A percentile compares a stretch with the other conserved stretches of the same genome.
phyloP scores from a whole-genome alignment of 2,888 invertebrate species.

The Brachyptera putata region DNA sequence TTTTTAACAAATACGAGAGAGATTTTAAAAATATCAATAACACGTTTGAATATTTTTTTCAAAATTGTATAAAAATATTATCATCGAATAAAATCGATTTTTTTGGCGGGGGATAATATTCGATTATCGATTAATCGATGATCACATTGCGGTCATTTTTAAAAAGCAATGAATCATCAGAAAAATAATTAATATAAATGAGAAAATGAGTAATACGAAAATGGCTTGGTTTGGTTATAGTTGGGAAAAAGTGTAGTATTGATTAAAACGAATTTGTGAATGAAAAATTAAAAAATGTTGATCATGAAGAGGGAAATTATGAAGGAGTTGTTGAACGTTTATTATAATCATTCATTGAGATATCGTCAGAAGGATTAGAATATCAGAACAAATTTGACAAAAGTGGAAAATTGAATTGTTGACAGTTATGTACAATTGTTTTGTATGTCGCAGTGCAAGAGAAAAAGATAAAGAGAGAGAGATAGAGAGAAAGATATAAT shows the following conservation, averaged over 20 bases:
- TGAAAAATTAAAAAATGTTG: too few relatives aligned
- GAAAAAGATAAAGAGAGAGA: neutral
- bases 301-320: too few relatives aligned
- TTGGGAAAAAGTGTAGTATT: neutral
- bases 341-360: too few relatives aligned
- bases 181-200: conserved; percentile 3
- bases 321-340: too few relatives aligned
- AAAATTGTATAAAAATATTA: too few relatives aligned
- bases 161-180: conserved; percentile 3
- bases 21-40: too few relatives aligned
- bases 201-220: conserved; percentile 11
- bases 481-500: neutral
- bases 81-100: too few relatives aligned
- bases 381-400: neutral
- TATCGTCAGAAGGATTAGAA: too few relatives aligned
- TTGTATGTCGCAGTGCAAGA: neutral
- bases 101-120: neutral
- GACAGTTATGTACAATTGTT: too few relatives aligned
- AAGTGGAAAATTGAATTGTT: neutral
- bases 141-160: conserved; percentile 4
- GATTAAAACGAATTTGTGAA: neutral
- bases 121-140: too few relatives aligned
- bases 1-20: too few relatives aligned
- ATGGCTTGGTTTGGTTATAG: neutral
- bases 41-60: too few relatives aligned